Conservation (phyloP, 2,888 invertebrate species). For the Seladonia tumulorum region DNA sequence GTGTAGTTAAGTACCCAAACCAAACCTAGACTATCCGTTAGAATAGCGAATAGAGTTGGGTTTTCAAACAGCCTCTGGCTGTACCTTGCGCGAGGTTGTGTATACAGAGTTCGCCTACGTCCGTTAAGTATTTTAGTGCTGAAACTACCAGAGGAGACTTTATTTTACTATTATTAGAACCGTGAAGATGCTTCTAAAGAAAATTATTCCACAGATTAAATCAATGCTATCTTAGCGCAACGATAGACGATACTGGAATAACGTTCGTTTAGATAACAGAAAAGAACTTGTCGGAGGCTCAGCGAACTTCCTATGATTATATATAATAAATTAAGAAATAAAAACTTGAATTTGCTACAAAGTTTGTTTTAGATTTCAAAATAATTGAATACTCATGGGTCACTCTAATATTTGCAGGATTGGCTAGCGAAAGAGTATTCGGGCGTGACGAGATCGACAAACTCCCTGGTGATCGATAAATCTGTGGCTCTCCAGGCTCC, state of each 20-base stretch:
- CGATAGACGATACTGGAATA: neutral
- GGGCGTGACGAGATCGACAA: neutral
- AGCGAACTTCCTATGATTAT: no score
- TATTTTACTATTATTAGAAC: slow-evolving; percentile 6
- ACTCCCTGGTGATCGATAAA: neutral
- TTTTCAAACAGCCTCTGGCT: slow-evolving; percentile 8
- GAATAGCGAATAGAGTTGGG: slow-evolving; percentile 10
- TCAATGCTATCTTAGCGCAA: neutral
- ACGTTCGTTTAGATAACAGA: neutral
- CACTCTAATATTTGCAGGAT: neutral
- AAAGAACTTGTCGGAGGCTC: neutral
- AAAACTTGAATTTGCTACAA: no score
- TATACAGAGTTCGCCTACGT: neutral
- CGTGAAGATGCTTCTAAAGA: neutral
- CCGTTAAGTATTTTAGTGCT: neutral
- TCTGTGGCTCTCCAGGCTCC: neutral
- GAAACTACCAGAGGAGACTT: neutral
- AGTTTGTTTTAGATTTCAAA: no score
- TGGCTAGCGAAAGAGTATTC: neutral
- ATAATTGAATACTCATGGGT: no score
- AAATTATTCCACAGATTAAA: neutral
- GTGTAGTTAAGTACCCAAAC: neutral
- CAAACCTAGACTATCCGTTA: neutral
- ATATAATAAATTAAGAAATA: no score
- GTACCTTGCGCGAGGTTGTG: neutral